Evolutionary conservation across 2,113 vertebrate species (phyloP), one percentile per base, ranked within the genome.

Genomic region (Pseudopipra pipra): DNA sequence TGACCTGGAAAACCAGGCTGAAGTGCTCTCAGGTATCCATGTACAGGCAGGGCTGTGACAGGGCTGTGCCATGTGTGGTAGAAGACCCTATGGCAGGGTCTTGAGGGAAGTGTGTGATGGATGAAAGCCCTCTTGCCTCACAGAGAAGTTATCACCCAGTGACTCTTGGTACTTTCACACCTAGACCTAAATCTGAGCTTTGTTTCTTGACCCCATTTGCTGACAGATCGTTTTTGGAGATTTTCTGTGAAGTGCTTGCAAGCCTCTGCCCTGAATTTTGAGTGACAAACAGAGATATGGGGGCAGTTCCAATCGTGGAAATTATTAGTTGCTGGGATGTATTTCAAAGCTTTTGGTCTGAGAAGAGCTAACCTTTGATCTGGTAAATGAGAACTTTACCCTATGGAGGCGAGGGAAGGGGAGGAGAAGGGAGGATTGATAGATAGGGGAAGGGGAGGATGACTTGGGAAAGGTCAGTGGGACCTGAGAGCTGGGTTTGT

Each of bases 361-460:
- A 81, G 61, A 77, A 43, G 73, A 46, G 52, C 76, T 89, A 88
- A 88, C 73, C 74, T 96, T 95, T 93, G 68, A 51, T 88, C 76
- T 89, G 52, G 44, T 78, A 82, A 82, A 88, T 93, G 91, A 73
- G 89, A 93, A 81, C 43, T 95, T 91, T 22, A 55, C 76, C 76
- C 54, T 43, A 0, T 10, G 41, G 63, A 87, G 68, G 56, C 12
- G 35, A 76, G 37, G 52, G 30, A 58, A 71, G 61, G 49, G 56
- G 44, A 74, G 55, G 61, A 80, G 58, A 85, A 83, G 33, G 44
- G 23, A 74, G 21, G 61, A 28, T 20, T 87, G 78, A 78, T 59
- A 68, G 74, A 33, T 3, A 66, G 54, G 51, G 49, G 20, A 62
- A 58, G 39, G 37, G 55, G 16, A 19, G 27, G 31, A 51, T 91